These are phyloP conservation scores for Crossaster papposus DNA, from an alignment of 53 echinoderm and acorn worm species.

Conservation along the genomic window DNA sequence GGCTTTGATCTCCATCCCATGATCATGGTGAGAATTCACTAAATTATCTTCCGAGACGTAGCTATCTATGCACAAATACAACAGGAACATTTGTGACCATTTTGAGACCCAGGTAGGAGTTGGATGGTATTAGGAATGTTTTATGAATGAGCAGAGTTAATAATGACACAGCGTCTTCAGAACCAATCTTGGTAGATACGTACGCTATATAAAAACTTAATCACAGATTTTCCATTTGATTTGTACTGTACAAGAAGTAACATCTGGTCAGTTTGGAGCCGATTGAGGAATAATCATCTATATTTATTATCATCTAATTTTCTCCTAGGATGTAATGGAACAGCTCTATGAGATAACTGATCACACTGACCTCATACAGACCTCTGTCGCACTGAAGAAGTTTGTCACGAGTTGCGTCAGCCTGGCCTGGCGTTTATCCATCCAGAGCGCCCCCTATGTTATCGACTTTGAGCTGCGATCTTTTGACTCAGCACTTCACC, in stretches of 20 bases:
- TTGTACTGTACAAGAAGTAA: no score
- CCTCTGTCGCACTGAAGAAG: slow-evolving; percentile 58
- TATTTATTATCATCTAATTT: slow-evolving; percentile 25
- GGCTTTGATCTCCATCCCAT: slow-evolving; percentile 75
- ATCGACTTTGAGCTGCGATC: slow-evolving; percentile 77
- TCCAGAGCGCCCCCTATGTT: slow-evolving; percentile 74
- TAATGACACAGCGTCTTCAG: no score
- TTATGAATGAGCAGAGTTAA: no score
- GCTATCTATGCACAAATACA: no score
- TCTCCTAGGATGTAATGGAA: slow-evolving; percentile 73
- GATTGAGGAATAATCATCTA: background rate
- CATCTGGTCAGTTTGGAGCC: no score
- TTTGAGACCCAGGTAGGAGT: no score
- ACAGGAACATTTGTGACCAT: no score
- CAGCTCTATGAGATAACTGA: slow-evolving; percentile 65
- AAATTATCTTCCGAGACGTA: no score
- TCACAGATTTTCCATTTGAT: no score
- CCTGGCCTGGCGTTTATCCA: slow-evolving; percentile 85
- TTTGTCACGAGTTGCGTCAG: slow-evolving; percentile 81
- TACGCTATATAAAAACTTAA: no score
- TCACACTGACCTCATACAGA: slow-evolving; percentile 67
- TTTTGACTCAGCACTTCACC: slow-evolving; percentile 73
- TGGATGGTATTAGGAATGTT: no score
- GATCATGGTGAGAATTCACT: slow-evolving; percentile 49
- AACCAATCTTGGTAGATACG: no score